Evolutionary conservation across 2,797 vertebrate species (phyloP), one percentile per base, ranked within the genome.

Genomic region (Lutjanus campechanus): DNA sequence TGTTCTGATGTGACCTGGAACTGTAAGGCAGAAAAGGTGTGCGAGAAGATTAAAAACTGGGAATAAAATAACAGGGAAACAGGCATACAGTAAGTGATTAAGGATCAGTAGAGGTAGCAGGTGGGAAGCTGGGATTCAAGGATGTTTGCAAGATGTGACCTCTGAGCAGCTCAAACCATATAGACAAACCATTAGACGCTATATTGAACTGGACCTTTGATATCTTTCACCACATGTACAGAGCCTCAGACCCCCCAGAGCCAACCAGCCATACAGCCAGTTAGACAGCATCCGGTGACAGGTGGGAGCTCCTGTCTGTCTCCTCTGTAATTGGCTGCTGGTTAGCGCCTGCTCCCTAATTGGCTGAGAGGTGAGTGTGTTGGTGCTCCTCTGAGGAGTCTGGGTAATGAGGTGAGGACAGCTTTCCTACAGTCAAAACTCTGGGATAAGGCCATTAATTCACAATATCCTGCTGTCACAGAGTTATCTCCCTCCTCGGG

Each of bases 1-100:
- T 99, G 98, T 83, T 99, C 98, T 0, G 98, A 99, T 0, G 98
- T 99, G 89, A 98, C 97, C 93, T 99, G 98, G 95, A 98, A 99
- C 98, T 99, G 94, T 63, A 25, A 71, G 20, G 69, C 49, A 70
- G 71, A 74, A 68, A 73, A 77, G 16, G 67, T 15, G 55, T 15
- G 19, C 0, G 4, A 56, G 59, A 73, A 46, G 53, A 73, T 84
- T 78, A 73, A 64, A 74, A 83, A 63, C 17, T 0, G 6, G 56
- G 17, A 36, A 25, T 6, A 17, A 19, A 58, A 36, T 12, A 56
- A 58, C 10, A 16, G 17, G 16, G 1, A 0, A 41, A 41, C 54
- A 60, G 5, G 1, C n/a, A 36, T 36, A 5, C 4, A 25, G 19
- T 10, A 22, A 10, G 53, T 49, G 25, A 53, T 64, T 12, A 40